Conservation (phyloP, 1,140 invertebrate genomes). For the Drosophila lacteicornis region DNA sequence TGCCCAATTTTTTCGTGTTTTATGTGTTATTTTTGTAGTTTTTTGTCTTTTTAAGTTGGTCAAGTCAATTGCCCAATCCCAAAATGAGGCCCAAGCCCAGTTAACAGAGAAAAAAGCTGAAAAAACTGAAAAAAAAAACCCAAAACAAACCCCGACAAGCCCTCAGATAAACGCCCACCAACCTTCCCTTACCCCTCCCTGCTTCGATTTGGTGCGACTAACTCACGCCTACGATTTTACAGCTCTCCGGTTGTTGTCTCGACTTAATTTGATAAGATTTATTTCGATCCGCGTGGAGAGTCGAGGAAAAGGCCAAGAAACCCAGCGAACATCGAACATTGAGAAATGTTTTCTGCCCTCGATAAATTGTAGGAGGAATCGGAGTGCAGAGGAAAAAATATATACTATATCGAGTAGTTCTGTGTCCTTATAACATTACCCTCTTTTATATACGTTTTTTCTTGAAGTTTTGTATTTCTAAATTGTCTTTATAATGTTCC, state of each 20-base stretch:
- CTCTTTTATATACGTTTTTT: too few species aligned
- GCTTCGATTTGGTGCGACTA: constrained; percentile 56
- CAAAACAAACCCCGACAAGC: constrained; percentile 62
- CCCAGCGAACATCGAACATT: constrained; percentile 60
- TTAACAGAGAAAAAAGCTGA: constrained; percentile 25
- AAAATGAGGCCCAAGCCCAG: constrained; percentile 43
- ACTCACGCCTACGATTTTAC: constrained; percentile 65
- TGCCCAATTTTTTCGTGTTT: constrained; percentile 64
- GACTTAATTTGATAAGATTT: constrained; percentile 79
- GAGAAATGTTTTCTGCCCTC: constrained; percentile 68
- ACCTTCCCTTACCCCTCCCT: neutral
- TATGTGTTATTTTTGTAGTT: constrained; percentile 10
- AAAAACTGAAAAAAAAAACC: constrained; percentile 24
- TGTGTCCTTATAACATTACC: neutral
- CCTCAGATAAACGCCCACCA: constrained; percentile 55
- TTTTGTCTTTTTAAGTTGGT: constrained; percentile 68
- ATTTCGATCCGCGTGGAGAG: constrained; percentile 57
- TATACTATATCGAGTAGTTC: neutral
- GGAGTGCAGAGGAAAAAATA: neutral
- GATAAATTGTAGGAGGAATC: constrained; percentile 50
- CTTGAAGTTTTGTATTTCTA: neutral
- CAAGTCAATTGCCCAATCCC: constrained; percentile 73
- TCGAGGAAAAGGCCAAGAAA: constrained; percentile 60
- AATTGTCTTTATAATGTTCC: neutral
- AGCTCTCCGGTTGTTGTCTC: constrained; percentile 42